A percentile compares a stretch with the other conserved stretches of the same genome.
phyloP scores from a whole-genome alignment of 2,113 vertebrate species.

The Globicephala melas region DNA sequence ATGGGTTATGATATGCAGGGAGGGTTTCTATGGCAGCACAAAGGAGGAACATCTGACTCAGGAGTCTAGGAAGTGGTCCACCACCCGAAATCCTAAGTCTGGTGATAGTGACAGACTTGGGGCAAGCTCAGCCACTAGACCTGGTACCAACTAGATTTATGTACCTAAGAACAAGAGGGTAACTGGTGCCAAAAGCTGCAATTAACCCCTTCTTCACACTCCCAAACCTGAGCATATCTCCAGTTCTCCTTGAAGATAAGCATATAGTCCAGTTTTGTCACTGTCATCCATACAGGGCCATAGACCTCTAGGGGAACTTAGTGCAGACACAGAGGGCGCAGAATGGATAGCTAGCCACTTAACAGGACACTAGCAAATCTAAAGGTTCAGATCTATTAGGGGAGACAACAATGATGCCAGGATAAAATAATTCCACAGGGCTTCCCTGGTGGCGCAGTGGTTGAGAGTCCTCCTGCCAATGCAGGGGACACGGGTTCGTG shows the following conservation, averaged over 20 bases:
- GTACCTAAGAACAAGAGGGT: background rate
- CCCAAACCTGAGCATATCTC: background rate
- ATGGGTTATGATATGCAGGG: background rate
- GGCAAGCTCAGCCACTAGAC: background rate
- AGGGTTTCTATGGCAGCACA: background rate
- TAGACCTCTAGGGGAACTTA: background rate
- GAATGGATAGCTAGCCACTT: background rate
- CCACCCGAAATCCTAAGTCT: background rate
- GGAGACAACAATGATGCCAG: background rate
- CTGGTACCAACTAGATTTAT: background rate
- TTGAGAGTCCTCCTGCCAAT: too few relatives aligned
- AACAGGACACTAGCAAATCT: background rate
- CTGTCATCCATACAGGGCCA: background rate
- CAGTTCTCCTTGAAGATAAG: background rate
- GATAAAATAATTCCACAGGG: slow-evolving; percentile 11
- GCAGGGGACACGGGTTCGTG: too few relatives aligned
- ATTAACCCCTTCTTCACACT: background rate
- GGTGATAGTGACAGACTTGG: background rate
- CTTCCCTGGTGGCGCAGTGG: too few relatives aligned
- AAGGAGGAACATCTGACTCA: background rate
- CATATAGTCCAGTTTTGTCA: background rate
- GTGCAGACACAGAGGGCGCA: background rate
- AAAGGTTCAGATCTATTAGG: background rate
- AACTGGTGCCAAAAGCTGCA: background rate
- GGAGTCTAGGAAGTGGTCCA: background rate